Evolutionary conservation across 2,888 invertebrate species (phyloP), one percentile per base, ranked within the genome.

Genomic region (Archaeoteleia sp.): DNA sequence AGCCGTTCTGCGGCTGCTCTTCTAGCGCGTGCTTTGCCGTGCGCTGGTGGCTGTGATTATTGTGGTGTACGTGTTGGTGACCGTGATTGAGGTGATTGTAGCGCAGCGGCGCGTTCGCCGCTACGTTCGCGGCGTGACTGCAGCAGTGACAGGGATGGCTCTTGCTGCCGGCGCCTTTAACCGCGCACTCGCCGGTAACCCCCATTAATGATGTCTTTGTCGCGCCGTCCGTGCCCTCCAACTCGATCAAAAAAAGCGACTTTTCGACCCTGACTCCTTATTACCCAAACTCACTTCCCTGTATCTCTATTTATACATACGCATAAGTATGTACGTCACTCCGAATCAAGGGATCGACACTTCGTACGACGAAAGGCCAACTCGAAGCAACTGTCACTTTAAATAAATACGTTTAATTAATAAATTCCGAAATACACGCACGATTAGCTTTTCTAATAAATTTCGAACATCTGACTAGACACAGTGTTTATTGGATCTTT

Each of bases 141-240:
- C 82, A 81, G 76, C 79, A 82, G 69, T 80, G 80, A 77, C 81
- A 81, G 76, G 79, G 78, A 73, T 82, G 82, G 74, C 79, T 78
- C 75, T 78, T 82, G 76, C 77, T 80, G 69, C 74, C 74, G 70
- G 76, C 72, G 75, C 80, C 61, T 49, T 46, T 43, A 37, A 83
- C 75, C 80, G 79, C 85, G 79, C 84, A 83, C 79, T 83, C 83
- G 74, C 82, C 83, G 74, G 83, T 83, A 75, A 85, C 85, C 79
- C 85, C 85, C 84, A 85, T 85, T 74, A 80, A 82, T 79, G 77
- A 76, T 66, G 20, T 20, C 20, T 2, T 20, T 20, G 20, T 20
- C 20, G 20, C 20, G 20, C 5, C 20, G 20, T 75, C 74, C 70
- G 75, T 54, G 71, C 63, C n/a, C 32, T 27, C 61, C 63, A 60